These are phyloP conservation scores for Aurelia sp. DNA, from an alignment of 30 jellyfish, hydroid and myxozoan species.

Conservation along the genomic window DNA sequence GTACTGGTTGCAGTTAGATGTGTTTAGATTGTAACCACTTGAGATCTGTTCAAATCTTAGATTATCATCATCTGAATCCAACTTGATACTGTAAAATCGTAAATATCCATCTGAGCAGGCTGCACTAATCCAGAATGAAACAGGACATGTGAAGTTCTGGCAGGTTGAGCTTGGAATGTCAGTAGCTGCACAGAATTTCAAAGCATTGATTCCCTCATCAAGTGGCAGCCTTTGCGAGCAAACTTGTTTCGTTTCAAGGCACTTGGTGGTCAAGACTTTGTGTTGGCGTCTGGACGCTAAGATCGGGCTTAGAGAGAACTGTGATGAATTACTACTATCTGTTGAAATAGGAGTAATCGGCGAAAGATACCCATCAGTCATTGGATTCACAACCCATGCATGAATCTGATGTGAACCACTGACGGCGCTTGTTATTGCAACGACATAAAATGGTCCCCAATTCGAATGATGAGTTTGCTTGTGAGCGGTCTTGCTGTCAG, in stretches of 20 bases:
- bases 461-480: constrained; percentile 31
- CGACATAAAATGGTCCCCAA: constrained; percentile 71
- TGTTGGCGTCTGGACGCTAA: constrained; percentile 33
- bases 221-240: constrained; percentile 73
- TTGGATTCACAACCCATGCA: constrained; percentile 54
- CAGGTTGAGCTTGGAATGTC: constrained; percentile 77
- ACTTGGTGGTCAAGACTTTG: constrained; percentile 30
- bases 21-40: constrained; percentile 9
- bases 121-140: constrained; percentile 67
- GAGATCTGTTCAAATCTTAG: constrained; percentile 7
- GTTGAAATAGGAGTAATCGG: constrained; percentile 64
- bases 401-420: constrained; percentile 35
- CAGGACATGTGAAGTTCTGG: constrained; percentile 75
- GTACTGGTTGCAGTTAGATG: constrained; percentile 8
- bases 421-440: constrained; percentile 36
- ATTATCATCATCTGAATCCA: background rate
- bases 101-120: constrained; percentile 70
- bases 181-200: constrained; percentile 72
- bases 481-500: background rate
- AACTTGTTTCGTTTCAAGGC: constrained; percentile 40
- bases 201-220: constrained; percentile 15
- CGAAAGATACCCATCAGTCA: constrained; percentile 34
- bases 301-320: constrained; percentile 63
- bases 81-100: constrained; percentile 46
- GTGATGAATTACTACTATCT: constrained; percentile 65